These are phyloP conservation scores for Sebastes vulpes DNA, from an alignment of 2,797 vertebrate genomes.

Conservation along the genomic window DNA sequence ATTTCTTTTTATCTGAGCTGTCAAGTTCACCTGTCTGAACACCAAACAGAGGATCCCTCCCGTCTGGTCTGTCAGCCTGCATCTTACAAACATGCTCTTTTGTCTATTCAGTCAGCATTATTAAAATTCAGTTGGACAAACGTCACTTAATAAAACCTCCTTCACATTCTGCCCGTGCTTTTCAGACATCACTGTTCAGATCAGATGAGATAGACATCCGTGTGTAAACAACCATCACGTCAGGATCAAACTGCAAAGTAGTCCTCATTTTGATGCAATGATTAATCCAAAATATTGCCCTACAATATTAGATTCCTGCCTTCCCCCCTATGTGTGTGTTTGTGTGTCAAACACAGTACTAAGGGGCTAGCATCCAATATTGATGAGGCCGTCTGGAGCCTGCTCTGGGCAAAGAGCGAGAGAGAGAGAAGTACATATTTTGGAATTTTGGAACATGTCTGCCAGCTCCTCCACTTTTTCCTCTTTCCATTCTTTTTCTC, in stretches of 20 bases:
- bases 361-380: conserved; percentile 67
- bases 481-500: not conserved
- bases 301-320: not conserved
- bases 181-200: not conserved
- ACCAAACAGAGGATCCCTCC: conserved; percentile 37
- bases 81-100: conserved; percentile 17
- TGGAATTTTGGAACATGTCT: conserved; percentile 26
- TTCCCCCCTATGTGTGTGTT: not conserved
- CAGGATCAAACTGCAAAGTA: not conserved
- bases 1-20: conserved; percentile 39
- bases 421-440: conserved; percentile 36
- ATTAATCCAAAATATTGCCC: conserved; percentile 2
- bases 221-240: not conserved
- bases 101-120: not conserved
- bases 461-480: conserved; percentile 10
- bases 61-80: conserved; percentile 18
- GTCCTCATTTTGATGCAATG: not conserved
- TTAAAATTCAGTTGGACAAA: conserved; percentile 5
- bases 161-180: not conserved
- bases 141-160: not conserved
- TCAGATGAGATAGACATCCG: not conserved
- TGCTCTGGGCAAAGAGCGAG: conserved; percentile 42
- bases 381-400: conserved; percentile 71
- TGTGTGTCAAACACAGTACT: conserved; percentile 24
- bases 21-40: conserved; percentile 54